Evolutionary conservation across 2,888 invertebrate species (phyloP).

Genomic region (Drosophila limbata): DNA sequence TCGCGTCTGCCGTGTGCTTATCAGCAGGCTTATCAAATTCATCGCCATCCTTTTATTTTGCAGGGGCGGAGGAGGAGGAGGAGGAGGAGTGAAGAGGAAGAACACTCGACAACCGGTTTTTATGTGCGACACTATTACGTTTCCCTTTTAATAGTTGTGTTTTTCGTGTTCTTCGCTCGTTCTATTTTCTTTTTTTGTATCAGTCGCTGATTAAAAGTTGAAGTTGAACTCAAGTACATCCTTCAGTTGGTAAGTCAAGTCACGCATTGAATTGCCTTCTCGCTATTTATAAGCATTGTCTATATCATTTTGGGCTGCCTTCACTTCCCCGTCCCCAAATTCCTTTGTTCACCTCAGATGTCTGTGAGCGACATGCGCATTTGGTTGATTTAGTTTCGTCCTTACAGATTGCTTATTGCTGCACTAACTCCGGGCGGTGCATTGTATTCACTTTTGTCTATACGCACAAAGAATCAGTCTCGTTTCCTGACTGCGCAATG

Average conservation of each 20-base stretch:
- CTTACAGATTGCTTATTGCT: conserved; percentile 55
- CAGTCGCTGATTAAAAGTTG: conserved; percentile 76
- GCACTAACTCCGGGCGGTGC: conserved; percentile 34
- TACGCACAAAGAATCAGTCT: conserved; percentile 37
- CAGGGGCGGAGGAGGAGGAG: neutral
- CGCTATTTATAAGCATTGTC: conserved; percentile 65
- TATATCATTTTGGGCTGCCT: conserved; percentile 33
- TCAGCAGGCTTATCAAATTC: conserved; percentile 80
- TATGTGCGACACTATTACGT: conserved; percentile 68
- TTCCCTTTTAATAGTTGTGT: conserved; percentile 66
- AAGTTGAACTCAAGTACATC: conserved; percentile 71
- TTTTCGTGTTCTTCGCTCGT: conserved; percentile 33
- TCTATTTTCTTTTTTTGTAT: conserved; percentile 43
- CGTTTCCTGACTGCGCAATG: too few species aligned
- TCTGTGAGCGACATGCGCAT: conserved; percentile 68
- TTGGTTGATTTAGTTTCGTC: conserved; percentile 72
- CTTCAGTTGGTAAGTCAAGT: conserved; percentile 69
- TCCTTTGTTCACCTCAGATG: conserved; percentile 34
- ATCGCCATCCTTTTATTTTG: conserved; percentile 44
- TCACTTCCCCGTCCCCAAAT: neutral
- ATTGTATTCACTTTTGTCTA: conserved; percentile 39
- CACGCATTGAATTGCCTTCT: conserved; percentile 74
- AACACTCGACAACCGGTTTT: conserved; percentile 36
- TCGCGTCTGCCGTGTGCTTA: conserved; percentile 54
- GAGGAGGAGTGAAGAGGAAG: neutral